Evolutionary conservation across 1,140 invertebrate species (phyloP).

Genomic region (Chionoecetes opilio): DNA sequence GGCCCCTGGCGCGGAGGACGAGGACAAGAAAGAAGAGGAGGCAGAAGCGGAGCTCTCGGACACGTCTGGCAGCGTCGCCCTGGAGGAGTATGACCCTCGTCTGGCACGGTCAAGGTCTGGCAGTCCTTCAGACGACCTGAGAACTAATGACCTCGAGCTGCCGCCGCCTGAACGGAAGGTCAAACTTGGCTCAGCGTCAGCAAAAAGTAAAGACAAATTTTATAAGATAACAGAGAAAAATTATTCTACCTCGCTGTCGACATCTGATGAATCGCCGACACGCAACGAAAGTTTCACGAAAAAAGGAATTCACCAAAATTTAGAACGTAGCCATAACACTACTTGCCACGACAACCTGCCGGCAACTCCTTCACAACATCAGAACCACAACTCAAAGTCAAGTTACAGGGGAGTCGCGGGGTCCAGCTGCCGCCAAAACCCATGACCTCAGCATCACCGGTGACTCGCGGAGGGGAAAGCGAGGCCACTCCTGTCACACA

Average conservation of each 20-base stretch:
- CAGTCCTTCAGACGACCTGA: neutral
- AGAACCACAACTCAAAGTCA: neutral
- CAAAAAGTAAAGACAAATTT: neutral
- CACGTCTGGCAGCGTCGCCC: neutral
- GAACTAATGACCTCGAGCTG: constrained; percentile 3
- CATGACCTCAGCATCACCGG: neutral
- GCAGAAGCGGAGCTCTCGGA: neutral
- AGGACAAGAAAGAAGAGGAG: neutral
- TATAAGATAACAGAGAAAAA: neutral
- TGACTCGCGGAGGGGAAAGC: neutral
- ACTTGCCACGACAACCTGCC: neutral
- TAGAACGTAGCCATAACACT: neutral
- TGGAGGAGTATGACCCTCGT: constrained; percentile 4
- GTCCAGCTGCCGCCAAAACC: neutral
- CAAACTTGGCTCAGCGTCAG: neutral
- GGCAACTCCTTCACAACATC: neutral
- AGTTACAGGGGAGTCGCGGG: neutral
- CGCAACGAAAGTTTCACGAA: neutral
- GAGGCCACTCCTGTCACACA: neutral
- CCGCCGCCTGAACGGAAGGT: neutral
- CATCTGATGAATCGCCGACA: neutral
- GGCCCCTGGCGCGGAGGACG: neutral
- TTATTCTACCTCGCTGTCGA: neutral
- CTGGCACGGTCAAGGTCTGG: neutral
- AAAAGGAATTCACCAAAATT: neutral